phyloP scores from a whole-genome alignment of 2,888 invertebrate genomes.

The Cephus pygmeus region DNA sequence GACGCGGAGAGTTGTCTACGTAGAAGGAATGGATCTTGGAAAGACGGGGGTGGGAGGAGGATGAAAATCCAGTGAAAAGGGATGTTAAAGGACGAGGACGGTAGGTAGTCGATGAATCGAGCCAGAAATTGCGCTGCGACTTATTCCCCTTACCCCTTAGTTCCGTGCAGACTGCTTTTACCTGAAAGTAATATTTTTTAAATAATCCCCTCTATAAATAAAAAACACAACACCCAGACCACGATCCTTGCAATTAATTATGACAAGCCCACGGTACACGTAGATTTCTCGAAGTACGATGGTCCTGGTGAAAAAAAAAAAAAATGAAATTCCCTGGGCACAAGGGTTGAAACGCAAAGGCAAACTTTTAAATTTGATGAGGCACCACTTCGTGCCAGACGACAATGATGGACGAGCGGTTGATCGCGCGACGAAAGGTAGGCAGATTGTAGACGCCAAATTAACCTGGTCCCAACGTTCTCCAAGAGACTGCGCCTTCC shows the following conservation, averaged over 20 bases:
- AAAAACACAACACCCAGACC: slow-evolving; percentile 2
- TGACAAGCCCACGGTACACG: too few relatives aligned
- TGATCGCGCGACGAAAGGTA: slow-evolving; percentile 24
- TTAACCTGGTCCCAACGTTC: slow-evolving; percentile 19
- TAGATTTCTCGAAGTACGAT: too few relatives aligned
- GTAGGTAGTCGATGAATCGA: too few relatives aligned
- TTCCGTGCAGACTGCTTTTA: too few relatives aligned
- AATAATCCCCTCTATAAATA: slow-evolving; percentile 16
- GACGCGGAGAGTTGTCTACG: slow-evolving; percentile 15
- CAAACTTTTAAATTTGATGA: slow-evolving; percentile 3
- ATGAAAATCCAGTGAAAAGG: neutral
- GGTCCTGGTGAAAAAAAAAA: neutral
- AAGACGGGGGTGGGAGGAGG: neutral
- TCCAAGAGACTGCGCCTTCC: too few relatives aligned
- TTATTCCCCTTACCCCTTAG: too few relatives aligned
- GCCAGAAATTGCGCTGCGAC: too few relatives aligned
- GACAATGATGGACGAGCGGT: slow-evolving; percentile 30
- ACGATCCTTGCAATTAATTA: too few relatives aligned
- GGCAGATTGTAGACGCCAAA: slow-evolving; percentile 31
- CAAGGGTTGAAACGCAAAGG: slow-evolving; percentile 1
- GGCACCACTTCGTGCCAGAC: slow-evolving; percentile 28
- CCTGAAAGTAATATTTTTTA: too few relatives aligned
- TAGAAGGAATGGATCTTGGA: slow-evolving; percentile 16
- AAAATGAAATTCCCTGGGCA: neutral
- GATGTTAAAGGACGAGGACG: neutral